Evolutionary conservation across 2,888 invertebrate genomes (phyloP), one percentile per base, ranked within the genome.

Genomic region (Amiota minor): DNA sequence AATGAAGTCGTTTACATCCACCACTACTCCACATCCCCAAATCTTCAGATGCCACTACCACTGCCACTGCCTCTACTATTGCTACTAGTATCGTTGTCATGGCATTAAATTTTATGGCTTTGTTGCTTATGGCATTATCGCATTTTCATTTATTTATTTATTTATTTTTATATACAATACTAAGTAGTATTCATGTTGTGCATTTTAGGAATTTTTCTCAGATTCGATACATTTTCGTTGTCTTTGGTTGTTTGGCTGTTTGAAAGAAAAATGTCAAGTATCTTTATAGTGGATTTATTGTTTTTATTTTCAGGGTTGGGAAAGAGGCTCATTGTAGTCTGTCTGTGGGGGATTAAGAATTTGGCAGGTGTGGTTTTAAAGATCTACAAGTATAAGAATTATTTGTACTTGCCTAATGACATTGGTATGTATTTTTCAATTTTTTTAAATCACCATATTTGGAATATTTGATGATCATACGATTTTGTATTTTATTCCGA

Each of bases 61-160:
- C 23, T 23, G 3, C 35, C 35, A 35, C 35, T 23, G 3, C 35
- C 35, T 6, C 35, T 35, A 35, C 35, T 35, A 35, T 35, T 35
- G 35, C 35, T 35, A 35, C 35, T 35, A 35, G 35, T 69, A 16
- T 14, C 46, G 50, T 45, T 14, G 35, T 45, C 49, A 50, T 79
- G 80, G 80, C 83, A 84, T 84, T 76, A 79, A 79, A 80, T 84
- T 83, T 83, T 84, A 83, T 78, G 83, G 82, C 78, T 80, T 83
- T 84, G 83, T 81, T 81, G 83, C 80, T 73, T 75, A 78, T 70
- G 72, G 70, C 69, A 77, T 72, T 75, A 76, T 75, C 76, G 73
- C 64, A 45, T 64, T 76, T 76, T 75, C 77, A 78, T 46, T 70
- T 62, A 62, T 62, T 50, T 68, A 68, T 49, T 65, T 49, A 49